Evolutionary conservation across 2,888 invertebrate genomes (phyloP).

Genomic region (Heliconius aoede): DNA sequence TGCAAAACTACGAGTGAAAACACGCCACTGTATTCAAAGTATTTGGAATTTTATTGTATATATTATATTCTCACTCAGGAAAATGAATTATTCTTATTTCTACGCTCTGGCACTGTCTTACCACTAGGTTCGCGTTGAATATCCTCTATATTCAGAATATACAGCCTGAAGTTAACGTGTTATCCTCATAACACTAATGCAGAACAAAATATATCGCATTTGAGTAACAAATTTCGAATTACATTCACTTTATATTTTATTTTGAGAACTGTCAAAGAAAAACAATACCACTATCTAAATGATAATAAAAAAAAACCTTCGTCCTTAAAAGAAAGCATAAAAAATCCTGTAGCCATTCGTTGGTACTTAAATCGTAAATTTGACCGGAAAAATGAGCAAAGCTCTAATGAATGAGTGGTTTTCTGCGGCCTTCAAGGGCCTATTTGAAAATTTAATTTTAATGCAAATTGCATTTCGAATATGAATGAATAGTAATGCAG

Average conservation of each 20-base stretch:
- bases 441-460: slow-evolving; percentile 42
- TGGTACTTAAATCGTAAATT: slow-evolving; percentile 41
- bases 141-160: too few species aligned
- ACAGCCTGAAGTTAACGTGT: too few species aligned
- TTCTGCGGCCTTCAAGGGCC: slow-evolving; percentile 37
- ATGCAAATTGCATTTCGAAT: slow-evolving; percentile 40
- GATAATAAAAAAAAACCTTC: neutral
- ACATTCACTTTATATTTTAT: too few species aligned
- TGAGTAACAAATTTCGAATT: too few species aligned
- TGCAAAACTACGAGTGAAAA: slow-evolving; percentile 33
- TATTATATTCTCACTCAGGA: neutral
- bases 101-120: too few species aligned
- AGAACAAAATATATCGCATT: too few species aligned
- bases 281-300: neutral
- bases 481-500: slow-evolving; percentile 28
- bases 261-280: too few species aligned
- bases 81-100: too few species aligned
- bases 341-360: slow-evolving; percentile 10
- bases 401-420: slow-evolving; percentile 42
- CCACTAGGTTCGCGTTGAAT: too few species aligned
- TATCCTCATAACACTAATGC: too few species aligned
- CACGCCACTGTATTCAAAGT: slow-evolving; percentile 27
- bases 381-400: slow-evolving; percentile 41
- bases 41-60: slow-evolving; percentile 27
- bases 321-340: neutral